phyloP scores from a whole-genome alignment of 2,113 vertebrate genomes.

The Melanerpes formicivorus region DNA sequence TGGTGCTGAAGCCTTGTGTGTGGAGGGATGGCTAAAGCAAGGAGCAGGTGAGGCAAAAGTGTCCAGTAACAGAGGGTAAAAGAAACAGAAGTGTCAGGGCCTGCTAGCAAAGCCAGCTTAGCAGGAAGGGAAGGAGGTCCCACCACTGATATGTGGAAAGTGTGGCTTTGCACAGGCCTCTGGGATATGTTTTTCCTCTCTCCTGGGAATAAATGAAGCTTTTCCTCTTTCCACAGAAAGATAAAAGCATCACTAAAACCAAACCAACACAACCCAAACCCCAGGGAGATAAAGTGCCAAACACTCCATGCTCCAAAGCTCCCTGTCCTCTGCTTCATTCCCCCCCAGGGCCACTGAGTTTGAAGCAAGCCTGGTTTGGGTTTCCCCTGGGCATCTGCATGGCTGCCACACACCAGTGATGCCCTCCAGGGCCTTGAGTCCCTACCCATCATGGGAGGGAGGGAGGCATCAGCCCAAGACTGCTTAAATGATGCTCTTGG shows the following conservation, averaged over 20 bases:
- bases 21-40: background rate
- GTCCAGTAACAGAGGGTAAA: background rate
- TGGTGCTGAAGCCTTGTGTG: background rate
- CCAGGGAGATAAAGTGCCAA: background rate
- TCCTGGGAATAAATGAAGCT: slow-evolving; percentile 18
- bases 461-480: background rate
- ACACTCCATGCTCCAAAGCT: background rate
- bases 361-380: background rate
- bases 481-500: background rate
- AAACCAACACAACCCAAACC: background rate
- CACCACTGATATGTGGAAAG: slow-evolving; percentile 19
- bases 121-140: background rate
- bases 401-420: background rate
- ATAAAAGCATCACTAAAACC: background rate
- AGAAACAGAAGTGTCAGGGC: background rate
- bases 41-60: background rate
- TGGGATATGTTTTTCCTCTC: background rate
- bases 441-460: background rate
- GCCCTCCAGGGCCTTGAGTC: background rate
- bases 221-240: slow-evolving; percentile 41
- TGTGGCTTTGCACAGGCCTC: background rate
- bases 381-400: background rate
- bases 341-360: background rate
- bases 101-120: background rate
- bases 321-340: background rate